Evolutionary conservation across 2,113 vertebrate genomes (phyloP).

Genomic region (Centropus unirufus): DNA sequence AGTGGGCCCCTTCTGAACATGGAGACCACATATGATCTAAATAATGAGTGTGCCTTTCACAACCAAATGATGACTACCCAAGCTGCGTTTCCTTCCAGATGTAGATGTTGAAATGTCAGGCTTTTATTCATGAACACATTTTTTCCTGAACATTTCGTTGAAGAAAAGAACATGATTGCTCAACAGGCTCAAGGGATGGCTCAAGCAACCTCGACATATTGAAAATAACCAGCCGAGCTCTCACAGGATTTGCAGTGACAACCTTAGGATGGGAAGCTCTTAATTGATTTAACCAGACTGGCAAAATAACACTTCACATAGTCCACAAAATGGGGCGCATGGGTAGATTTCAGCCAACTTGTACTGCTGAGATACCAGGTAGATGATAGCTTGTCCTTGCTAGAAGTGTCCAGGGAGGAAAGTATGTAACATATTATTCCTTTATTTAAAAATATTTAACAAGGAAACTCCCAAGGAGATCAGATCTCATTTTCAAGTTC

Average conservation of each 20-base stretch:
- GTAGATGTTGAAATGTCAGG: constrained; percentile 58
- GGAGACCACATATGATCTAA: neutral
- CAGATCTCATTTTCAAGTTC: constrained; percentile 8
- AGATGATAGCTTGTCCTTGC: neutral
- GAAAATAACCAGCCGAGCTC: constrained; percentile 35
- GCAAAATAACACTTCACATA: neutral
- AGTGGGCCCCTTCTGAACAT: neutral
- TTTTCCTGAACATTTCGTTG: constrained; percentile 56
- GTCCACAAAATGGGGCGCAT: neutral
- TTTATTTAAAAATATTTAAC: constrained; percentile 21
- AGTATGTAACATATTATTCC: neutral
- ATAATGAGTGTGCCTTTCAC: constrained; percentile 34
- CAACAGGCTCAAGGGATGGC: constrained; percentile 37
- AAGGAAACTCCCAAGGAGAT: constrained; percentile 17
- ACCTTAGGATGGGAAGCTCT: neutral
- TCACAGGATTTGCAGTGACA: constrained; percentile 42
- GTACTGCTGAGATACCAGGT: neutral
- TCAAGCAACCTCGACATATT: constrained; percentile 37
- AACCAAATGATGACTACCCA: neutral
- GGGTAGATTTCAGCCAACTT: constrained; percentile 5
- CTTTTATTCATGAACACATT: constrained; percentile 44
- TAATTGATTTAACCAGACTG: neutral
- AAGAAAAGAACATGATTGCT: constrained; percentile 66
- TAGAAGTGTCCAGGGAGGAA: neutral
- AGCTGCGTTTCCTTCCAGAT: constrained; percentile 9